A percentile compares a stretch with the other conserved stretches of the same genome.
Evolutionary conservation across 2,113 vertebrate species (phyloP).

Genomic region (Malaclemys terrapin): DNA sequence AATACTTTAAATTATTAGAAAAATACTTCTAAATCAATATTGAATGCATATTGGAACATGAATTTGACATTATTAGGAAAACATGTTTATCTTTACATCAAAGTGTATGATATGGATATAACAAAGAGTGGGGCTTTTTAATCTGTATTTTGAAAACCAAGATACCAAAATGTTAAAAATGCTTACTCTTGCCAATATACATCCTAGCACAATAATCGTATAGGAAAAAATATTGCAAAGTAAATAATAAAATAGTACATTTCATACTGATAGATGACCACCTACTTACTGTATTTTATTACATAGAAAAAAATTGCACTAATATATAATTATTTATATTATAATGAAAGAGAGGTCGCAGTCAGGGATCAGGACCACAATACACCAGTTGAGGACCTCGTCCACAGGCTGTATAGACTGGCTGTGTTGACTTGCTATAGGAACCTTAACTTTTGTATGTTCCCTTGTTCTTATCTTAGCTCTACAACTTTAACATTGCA

Average conservation of each 20-base stretch:
- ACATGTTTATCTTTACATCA: neutral
- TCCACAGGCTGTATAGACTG: no score
- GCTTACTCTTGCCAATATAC: neutral
- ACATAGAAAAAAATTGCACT: neutral
- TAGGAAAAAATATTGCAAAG: neutral
- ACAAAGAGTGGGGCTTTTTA: neutral
- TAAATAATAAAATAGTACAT: no score
- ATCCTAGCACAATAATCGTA: neutral
- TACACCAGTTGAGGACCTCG: no score
- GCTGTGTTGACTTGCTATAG: no score
- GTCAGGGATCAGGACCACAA: no score
- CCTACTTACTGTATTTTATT: neutral
- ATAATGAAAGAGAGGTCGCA: no score
- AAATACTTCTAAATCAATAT: neutral
- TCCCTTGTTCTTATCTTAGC: no score
- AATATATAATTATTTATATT: neutral
- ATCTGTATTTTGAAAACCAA: no score
- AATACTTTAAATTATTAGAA: neutral
- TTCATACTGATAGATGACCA: no score
- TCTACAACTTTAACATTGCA: no score
- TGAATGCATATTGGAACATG: neutral
- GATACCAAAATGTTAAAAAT: no score
- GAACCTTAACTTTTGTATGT: no score
- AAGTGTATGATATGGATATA: neutral
- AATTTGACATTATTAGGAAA: neutral